These are phyloP conservation scores for Emys orbicularis DNA, from an alignment of 2,797 vertebrate species.

Conservation along the genomic window DNA sequence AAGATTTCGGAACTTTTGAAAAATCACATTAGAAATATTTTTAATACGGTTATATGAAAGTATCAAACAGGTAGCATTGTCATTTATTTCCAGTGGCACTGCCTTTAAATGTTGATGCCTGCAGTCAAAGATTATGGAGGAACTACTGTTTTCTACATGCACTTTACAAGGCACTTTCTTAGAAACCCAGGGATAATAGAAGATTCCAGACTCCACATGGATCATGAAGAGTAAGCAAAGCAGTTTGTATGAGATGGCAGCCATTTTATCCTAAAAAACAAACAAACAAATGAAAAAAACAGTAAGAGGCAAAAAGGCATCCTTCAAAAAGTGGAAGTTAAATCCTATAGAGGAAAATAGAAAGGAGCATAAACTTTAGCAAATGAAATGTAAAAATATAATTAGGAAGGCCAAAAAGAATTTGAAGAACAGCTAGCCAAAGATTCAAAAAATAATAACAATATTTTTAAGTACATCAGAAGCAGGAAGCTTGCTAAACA, in stretches of 20 bases:
- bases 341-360: not conserved
- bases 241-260: not conserved
- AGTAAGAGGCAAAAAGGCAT: too few species aligned
- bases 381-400: too few species aligned
- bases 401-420: too few species aligned
- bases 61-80: conserved; percentile 56
- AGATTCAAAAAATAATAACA: too few species aligned
- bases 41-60: conserved; percentile 51
- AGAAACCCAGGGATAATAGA: not conserved
- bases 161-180: conserved; percentile 67
- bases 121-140: conserved; percentile 53
- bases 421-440: too few species aligned
- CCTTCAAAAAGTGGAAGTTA: conserved; percentile 4
- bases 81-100: conserved; percentile 49
- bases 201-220: fast-evolving
- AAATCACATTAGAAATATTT: conserved; percentile 36
- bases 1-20: conserved; percentile 57
- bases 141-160: not conserved
- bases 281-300: not conserved
- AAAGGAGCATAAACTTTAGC: too few species aligned
- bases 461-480: too few species aligned
- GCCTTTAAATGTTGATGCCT: conserved; percentile 42
- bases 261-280: not conserved
- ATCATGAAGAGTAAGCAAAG: fast-evolving
- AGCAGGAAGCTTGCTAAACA: too few species aligned